phyloP scores from a whole-genome alignment of 2,797 vertebrate species.

The Cirrhinus molitorella region DNA sequence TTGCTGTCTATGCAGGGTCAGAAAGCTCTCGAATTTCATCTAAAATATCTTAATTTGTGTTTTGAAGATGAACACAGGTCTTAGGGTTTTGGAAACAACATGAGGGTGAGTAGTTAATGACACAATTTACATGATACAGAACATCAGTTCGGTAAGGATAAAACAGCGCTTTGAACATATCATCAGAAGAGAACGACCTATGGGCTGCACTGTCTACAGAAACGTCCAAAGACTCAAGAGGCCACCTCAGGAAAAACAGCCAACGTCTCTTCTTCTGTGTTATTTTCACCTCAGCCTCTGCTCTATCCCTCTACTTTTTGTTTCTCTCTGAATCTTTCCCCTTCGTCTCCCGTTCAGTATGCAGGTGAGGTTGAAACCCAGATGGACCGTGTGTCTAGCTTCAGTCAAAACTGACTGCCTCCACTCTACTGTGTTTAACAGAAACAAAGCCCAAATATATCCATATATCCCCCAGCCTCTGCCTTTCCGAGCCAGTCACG shows the following conservation, averaged over 20 bases:
- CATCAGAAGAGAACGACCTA: neutral
- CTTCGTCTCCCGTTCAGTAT: constrained; percentile 10
- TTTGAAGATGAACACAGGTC: no score
- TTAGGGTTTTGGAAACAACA: no score
- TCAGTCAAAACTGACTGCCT: constrained; percentile 14
- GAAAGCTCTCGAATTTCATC: no score
- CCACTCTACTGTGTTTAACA: constrained; percentile 37
- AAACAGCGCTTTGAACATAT: neutral
- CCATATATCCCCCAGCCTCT: constrained; percentile 2
- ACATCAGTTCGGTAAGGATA: neutral
- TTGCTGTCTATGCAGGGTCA: no score
- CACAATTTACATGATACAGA: neutral
- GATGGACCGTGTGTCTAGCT: constrained; percentile 15
- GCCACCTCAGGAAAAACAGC: neutral
- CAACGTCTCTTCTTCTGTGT: neutral
- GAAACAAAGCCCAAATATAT: constrained; percentile 18
- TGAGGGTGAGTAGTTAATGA: neutral
- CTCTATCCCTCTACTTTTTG: neutral
- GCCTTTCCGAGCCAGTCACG: neutral
- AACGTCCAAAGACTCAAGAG: constrained; percentile 13
- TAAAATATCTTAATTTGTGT: no score
- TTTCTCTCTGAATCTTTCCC: neutral
- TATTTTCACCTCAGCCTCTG: neutral
- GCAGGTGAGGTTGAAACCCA: constrained; percentile 28
- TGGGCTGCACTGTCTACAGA: neutral